Evolutionary conservation across 2,797 vertebrate species (phyloP), one percentile per base, ranked within the genome.

Genomic region (Labeo calbasu): DNA sequence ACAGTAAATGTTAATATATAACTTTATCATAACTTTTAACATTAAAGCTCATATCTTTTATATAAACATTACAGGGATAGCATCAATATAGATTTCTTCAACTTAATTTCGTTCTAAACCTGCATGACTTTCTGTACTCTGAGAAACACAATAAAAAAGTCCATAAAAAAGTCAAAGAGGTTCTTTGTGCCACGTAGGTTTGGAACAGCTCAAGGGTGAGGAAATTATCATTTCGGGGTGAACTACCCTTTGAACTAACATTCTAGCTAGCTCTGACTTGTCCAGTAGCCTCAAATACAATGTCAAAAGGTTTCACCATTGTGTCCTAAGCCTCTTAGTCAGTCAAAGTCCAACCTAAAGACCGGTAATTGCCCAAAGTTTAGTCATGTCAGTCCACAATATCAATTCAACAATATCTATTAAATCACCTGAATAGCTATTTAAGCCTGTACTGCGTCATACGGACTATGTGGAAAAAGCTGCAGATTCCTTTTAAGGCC

Each of bases 1-100:
- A 40, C 63, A 82, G 86, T 55, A 87, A 88, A 90, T 78, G 71
- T 87, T 81, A 89, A 65, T 59, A 71, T 32, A 81, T 63, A n/a
- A n/a, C n/a, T n/a, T n/a, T n/a, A 72, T 40, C 21, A 59, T 48
- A 81, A 81, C 53, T 51, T 36, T 71, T 46, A 14, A 25, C 12
- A 72, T 48, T 61, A 48, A 61, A 57, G 23, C 28, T 63, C 50
- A 17, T 51, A 23, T 59, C 4, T 8, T 32, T 81, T 72, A 57
- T 19, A 28, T 32, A 28, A 46, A 48, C 40, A 59, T 40, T 15
- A 57, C 14, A 23, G 8, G 7, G 7, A 43, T 9, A 17, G 53
- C 23, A 32, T 32, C 4, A 32, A 32, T 32, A 32, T 32, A 32
- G 6, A 63, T 63, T 63, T 28, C 23, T 61, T 63, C 65, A 36